Evolutionary conservation across 2,888 invertebrate species (phyloP), one percentile per base, ranked within the genome.

Genomic region (Ormia ochracea): DNA sequence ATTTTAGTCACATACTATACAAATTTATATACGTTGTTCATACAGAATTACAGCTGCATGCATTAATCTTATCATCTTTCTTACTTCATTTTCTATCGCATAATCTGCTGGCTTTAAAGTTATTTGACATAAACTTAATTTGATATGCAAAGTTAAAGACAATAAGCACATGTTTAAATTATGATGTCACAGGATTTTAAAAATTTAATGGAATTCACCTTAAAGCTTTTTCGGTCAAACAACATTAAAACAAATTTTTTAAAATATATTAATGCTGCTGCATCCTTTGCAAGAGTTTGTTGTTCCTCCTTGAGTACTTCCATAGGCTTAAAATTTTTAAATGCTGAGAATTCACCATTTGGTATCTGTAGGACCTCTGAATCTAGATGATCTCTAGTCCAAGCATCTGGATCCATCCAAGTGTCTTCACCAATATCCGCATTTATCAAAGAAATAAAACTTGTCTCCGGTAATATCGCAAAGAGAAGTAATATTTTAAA

Each of bases 231-330:
- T 1, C 84, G 83, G 45, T 82, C 82, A 31, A 87, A 87, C 50
- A 87, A 61, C 12, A 66, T 68, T n/a, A 78, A 82, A n/a, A 85
- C 82, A 50, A 87, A 86, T 63, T 86, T 87, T 74, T 83, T 87
- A 45, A 85, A 87, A 70, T 87, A 87, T 6, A 81, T 81, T 1
- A 87, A 78, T 2, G 87, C 84, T 4, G 85, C 79, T 21, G 75
- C 81, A 66, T 88, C 84, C 43, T 84, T 84, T 3, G 74, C 48
- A 17, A 41, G 9, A 75, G 68, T 56, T 43, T 48, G 43, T 5
- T 9, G 14, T n/a, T 5, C 7, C 21, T 23, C 36, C 6, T 17
- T 31, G 5, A 31, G 19, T 17, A 23, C 3, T 21, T 38, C 33
- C 23, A 54, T 17, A 19, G 56, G 19, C 12, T 43, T 10, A 0